Conservation (phyloP, 2,113 vertebrate species). For the Halcyon senegalensis region DNA sequence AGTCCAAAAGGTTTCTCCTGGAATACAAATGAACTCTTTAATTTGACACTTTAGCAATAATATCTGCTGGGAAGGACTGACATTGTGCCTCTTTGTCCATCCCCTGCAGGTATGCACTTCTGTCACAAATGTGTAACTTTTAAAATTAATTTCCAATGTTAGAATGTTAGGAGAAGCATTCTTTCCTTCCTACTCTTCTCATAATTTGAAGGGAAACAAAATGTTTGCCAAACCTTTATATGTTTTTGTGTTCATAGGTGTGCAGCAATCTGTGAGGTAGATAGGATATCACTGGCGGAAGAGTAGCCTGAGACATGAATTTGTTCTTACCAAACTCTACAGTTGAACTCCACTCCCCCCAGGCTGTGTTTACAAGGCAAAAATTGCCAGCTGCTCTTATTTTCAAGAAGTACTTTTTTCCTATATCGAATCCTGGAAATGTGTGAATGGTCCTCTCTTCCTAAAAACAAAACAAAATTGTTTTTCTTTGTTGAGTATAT, state of each 20-base stretch:
- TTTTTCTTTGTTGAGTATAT: not conserved
- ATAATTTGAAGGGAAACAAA: not conserved
- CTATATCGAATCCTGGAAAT: not conserved
- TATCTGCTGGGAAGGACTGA: not conserved
- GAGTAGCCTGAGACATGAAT: not conserved
- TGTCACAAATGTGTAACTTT: not conserved
- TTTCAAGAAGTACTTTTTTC: slow-evolving; percentile 10
- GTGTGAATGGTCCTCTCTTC: not conserved
- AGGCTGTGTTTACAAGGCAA: not conserved
- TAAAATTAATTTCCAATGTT: not conserved
- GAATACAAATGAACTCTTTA: not conserved
- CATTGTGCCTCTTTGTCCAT: not conserved
- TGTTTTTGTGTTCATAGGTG: accelerated
- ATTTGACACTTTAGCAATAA: not conserved
- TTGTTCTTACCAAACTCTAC: slow-evolving; percentile 34
- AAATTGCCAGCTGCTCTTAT: slow-evolving; percentile 19
- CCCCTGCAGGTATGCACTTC: not conserved
- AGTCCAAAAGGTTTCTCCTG: not conserved
- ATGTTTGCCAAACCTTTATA: not conserved
- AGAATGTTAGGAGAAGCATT: not conserved
- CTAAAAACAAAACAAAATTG: not conserved
- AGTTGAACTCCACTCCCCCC: slow-evolving; percentile 54
- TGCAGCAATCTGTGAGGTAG: not conserved
- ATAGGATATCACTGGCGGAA: accelerated
- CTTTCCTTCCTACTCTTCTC: not conserved